phyloP scores from a whole-genome alignment of 2,888 invertebrate genomes.

The Pherbina coryleti region DNA sequence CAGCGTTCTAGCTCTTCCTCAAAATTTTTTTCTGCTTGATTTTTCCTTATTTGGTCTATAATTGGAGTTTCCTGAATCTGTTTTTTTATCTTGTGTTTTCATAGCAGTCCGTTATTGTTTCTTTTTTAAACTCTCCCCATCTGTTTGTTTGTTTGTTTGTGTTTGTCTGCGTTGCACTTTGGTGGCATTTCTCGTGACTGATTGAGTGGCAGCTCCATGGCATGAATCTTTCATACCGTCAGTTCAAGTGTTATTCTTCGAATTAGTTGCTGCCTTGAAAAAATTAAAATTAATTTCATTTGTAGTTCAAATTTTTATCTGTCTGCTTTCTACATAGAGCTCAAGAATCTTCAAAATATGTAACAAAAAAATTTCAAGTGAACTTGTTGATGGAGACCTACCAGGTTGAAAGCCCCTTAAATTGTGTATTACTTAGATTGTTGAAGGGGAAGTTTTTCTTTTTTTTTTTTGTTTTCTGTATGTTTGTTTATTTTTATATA shows the following conservation, averaged over 20 bases:
- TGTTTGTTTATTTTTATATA: too few relatives aligned
- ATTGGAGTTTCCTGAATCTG: not conserved
- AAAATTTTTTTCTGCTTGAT: not conserved
- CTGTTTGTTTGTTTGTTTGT: not conserved
- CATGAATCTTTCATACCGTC: not conserved
- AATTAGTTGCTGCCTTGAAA: not conserved
- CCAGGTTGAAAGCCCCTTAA: not conserved
- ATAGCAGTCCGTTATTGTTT: not conserved
- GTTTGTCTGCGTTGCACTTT: not conserved
- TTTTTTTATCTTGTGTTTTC: not conserved
- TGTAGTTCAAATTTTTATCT: not conserved
- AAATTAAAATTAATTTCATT: slow-evolving; percentile 1
- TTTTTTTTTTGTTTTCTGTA: too few relatives aligned
- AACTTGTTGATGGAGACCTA: not conserved
- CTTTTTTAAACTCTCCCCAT: not conserved
- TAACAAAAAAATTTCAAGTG: slow-evolving; percentile 16
- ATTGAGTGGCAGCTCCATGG: slow-evolving; percentile 13
- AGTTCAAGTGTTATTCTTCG: slow-evolving; percentile 14
- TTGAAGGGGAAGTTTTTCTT: too few relatives aligned
- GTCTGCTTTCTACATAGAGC: not conserved
- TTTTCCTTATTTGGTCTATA: not conserved
- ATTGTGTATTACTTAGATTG: too few relatives aligned
- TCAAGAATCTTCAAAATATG: slow-evolving; percentile 4
- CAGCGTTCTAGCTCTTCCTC: not conserved
- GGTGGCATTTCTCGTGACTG: slow-evolving; percentile 15